Percentiles rank a stretch among this genome's conserved stretches.
Evolutionary conservation across 2,888 invertebrate genomes (phyloP).

Genomic region (Elmis aenea): DNA sequence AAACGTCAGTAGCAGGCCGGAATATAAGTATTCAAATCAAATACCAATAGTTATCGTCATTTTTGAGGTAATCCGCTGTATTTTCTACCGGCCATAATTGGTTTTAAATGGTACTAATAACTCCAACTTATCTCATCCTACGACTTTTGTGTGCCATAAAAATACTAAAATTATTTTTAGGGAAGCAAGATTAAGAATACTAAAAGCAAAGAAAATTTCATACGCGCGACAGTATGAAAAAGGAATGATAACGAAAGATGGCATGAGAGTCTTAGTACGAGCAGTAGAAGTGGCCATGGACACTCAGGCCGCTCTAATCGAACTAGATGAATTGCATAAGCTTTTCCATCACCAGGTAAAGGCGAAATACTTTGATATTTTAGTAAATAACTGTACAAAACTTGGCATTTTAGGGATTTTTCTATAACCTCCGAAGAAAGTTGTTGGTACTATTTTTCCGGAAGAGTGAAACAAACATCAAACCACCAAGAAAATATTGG

Average conservation of each 20-base stretch:
- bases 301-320: slow-evolving; percentile 45
- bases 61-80: too few relatives aligned
- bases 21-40: too few relatives aligned
- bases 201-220: slow-evolving; percentile 60
- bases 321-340: slow-evolving; percentile 45
- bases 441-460: slow-evolving; percentile 32
- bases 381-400: neutral
- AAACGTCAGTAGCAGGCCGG: too few relatives aligned
- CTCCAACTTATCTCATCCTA: too few relatives aligned
- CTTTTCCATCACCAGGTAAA: slow-evolving; percentile 9
- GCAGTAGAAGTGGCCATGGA: slow-evolving; percentile 52
- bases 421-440: slow-evolving; percentile 48
- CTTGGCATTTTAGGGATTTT: slow-evolving; percentile 37
- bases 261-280: slow-evolving; percentile 52
- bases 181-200: slow-evolving; percentile 55
- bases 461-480: slow-evolving; percentile 12
- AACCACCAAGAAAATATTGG: slow-evolving; percentile 40
- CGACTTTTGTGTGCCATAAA: too few relatives aligned
- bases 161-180: slow-evolving; percentile 29
- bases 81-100: too few relatives aligned
- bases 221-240: slow-evolving; percentile 61
- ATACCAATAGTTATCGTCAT: too few relatives aligned
- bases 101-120: too few relatives aligned
- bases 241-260: slow-evolving; percentile 57
- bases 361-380: neutral